Base-by-base conservation (phyloP, 2,888 invertebrate species). In the Andricus curvator region DNA sequence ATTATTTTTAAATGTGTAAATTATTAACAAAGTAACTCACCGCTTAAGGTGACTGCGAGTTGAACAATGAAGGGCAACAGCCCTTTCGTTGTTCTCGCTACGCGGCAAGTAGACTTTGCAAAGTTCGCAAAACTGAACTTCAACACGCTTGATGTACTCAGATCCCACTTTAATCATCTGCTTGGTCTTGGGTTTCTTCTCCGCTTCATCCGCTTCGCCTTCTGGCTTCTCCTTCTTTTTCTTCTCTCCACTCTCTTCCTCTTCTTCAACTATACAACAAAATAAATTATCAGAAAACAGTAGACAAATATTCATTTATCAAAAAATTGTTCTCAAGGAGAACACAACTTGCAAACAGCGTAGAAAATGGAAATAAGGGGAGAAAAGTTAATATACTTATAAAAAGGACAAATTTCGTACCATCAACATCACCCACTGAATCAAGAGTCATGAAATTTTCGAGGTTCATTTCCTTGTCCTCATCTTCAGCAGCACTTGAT, bases 381-480 rank as follows among this genome's bases (percentile, higher is more conserved):
- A 13, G 1, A 41, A 41, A 41, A 41, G 41, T 41, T 11, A 41
- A 51, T 51, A 8, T 51, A 51, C 20, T 51, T 51, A 20, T 51
- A 41, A 48, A 68, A 25, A 25, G 1, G 5, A 8, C 8, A n/a
- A 44, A 17, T 22, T 22, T 84, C 91, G 93, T 93, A 95, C 96
- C 96, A 93, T 97, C 97, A 37, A 96, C 96, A 92, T 97, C 97
- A 11, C 97, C 97, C 48, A 97, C 96, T 4, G 97, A 97, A 93
- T 97, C 97, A n/a, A 97, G 94, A 0, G 97, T 97, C 94, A 97
- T 96, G 90, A 97, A 97, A 90, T 97, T 97, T 85, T 97, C 97
- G 85, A 97, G 94, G 93, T 97, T 96, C 6, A 96, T 95, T 90
- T 96, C 96, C 92, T 96, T 96, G 44, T 92, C 91, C 74, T 95